Conservation (phyloP, 2,888 invertebrate species). For the Oeneis ivallda region DNA sequence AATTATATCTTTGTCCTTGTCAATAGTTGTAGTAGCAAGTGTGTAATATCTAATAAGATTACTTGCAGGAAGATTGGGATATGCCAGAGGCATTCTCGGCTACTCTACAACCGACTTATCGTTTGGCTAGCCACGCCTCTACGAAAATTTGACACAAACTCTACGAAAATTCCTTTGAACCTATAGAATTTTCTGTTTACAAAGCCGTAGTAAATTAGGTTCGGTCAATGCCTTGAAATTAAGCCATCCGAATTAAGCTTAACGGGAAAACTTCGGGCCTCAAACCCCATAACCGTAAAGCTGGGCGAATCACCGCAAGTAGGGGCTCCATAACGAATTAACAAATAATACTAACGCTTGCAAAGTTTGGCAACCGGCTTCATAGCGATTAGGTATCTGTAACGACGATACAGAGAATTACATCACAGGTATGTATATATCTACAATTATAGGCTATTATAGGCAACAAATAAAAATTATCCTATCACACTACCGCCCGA, state of each 20-base stretch:
- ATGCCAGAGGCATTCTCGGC: no score
- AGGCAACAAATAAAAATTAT: no score
- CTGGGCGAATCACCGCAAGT: conserved; percentile 33
- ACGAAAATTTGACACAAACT: neutral
- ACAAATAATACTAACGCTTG: conserved; percentile 43
- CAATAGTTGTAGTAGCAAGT: no score
- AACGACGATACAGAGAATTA: no score
- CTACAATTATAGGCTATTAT: no score
- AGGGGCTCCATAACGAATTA: conserved; percentile 48
- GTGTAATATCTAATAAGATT: no score
- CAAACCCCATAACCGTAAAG: conserved; percentile 42
- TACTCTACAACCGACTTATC: no score
- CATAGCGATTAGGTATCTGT: conserved; percentile 21
- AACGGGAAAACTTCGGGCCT: conserved; percentile 48
- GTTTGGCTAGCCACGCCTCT: no score
- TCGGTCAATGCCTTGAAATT: conserved; percentile 35
- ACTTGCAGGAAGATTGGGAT: no score
- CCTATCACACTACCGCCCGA: no score
- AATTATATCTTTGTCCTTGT: no score
- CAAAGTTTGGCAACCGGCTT: conserved; percentile 27
- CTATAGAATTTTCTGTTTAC: neutral
- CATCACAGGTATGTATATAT: no score
- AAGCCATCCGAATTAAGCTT: conserved; percentile 43
- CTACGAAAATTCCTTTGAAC: neutral
- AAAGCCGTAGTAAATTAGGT: conserved; percentile 20